Evolutionary conservation across 1,140 invertebrate species (phyloP), one percentile per base, ranked within the genome.

Genomic region (Polyergus mexicanus): DNA sequence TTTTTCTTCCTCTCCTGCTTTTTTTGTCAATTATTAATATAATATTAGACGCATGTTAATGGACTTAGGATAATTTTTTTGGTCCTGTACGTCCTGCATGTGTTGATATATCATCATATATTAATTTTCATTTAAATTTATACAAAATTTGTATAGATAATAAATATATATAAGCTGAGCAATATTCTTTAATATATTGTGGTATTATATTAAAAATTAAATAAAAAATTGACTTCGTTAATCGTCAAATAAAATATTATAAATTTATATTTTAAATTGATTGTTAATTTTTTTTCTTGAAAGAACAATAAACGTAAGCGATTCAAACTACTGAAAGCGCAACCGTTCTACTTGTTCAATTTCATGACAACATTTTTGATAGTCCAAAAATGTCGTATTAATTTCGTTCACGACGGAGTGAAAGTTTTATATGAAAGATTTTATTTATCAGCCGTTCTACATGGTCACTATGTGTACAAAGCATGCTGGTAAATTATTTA

Each of bases 401-500:
- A 51, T 71, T 51, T n/a, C 11, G 47, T 68, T 41, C n/a, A 22
- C 11, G 38, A n/a, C 69, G 35, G 47, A 25, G 11, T 60, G 66
- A 83, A 72, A 62, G 56, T 83, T 74, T 44, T 41, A 35, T 44
- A 77, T 10, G n/a, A 13, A 41, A 76, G 71, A 78, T 85, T 87
- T 87, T 87, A 86, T 90, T 88, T 78, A 88, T 89, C 74, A 69
- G 83, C 47, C 51, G 74, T 86, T 92, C 87, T 83, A 86, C 56
- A 87, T 87, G 58, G 62, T 63, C 32, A 51, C 38, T 78, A 65
- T 63, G 72, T 86, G 60, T 85, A 84, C 66, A 83, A 90, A 92
- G 88, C 87, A 88, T 85, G 76, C 75, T 80, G 90, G 91, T 80
- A 90, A 92, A 93, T 90, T 91, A 91, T 91, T 92, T 89, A 94